Evolutionary conservation across 1,140 invertebrate genomes (phyloP).

Genomic region (Teleogryllus occipitalis): DNA sequence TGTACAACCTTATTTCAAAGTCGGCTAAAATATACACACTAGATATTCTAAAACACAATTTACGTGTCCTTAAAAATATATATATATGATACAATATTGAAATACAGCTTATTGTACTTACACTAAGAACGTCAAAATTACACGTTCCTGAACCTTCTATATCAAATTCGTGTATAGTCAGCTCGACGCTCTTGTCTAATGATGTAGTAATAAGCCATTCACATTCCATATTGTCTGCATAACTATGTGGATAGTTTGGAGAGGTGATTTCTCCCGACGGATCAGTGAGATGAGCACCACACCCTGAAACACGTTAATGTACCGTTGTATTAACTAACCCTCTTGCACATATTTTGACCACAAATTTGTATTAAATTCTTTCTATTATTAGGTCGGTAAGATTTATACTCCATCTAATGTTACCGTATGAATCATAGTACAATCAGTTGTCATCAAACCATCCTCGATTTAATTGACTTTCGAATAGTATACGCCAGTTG

Average conservation of each 20-base stretch:
- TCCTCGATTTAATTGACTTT: too few species aligned
- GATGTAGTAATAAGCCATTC: constrained; percentile 64
- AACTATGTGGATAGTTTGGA: constrained; percentile 62
- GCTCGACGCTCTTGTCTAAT: constrained; percentile 53
- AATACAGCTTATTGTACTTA: not conserved
- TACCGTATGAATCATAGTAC: not conserved
- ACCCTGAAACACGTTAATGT: constrained; percentile 32
- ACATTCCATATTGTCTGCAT: constrained; percentile 54
- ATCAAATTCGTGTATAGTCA: constrained; percentile 59
- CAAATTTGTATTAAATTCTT: too few species aligned
- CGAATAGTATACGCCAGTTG: too few species aligned
- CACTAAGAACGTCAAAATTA: not conserved
- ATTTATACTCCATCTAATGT: too few species aligned
- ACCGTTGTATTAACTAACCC: too few species aligned
- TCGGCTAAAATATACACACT: too few species aligned
- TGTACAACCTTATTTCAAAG: too few species aligned
- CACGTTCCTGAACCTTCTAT: constrained; percentile 42
- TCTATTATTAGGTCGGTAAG: too few species aligned
- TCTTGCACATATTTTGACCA: too few species aligned
- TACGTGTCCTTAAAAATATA: not conserved
- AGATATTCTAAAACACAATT: not conserved
- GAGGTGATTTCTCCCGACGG: constrained; percentile 47
- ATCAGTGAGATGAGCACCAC: constrained; percentile 36
- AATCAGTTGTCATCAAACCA: not conserved
- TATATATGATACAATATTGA: not conserved